Base-by-base conservation (phyloP, 2,888 invertebrate species). In the Tridacna gigas region DNA sequence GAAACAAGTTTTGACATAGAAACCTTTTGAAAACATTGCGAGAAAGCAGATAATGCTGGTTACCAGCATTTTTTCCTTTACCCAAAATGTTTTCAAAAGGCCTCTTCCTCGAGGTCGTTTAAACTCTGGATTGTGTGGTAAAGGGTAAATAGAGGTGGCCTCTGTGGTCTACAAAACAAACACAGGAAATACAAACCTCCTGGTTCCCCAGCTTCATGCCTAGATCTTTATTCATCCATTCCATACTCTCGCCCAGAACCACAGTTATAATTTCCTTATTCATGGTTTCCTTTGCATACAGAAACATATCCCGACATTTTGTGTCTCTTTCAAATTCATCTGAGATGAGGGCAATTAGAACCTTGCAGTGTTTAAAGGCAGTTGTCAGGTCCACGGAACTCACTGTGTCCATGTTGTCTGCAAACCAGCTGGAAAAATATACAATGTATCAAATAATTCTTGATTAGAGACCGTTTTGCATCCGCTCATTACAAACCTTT, bases 271-370 rank as follows among this genome's bases (percentile, higher is more conserved):
- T 88, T 7, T 90, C 90, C 78, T 94, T 93, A 74, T 89, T 89
- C 81, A 94, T 89, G 11, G 81, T 90, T 79, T 93, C 92, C 83
- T 89, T 91, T 13, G 92, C 90, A 83, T 92, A 92, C 48, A 90
- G 76, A 74, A 94, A 91, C 84, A 92, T 84, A 76, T 91, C 86
- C 22, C 90, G 86, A 77, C 93, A 93, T 74, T 88, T 89, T 11
- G 88, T 80, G 77, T 93, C 91, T n/a, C 82, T 75, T 77, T 93
- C 93, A 91, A 94, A 94, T 73, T 91, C 91, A 83, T 93, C 91
- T 0, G 94, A 94, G 25, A 94, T 79, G 37, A 93, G 89, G 0
- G 91, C 91, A 0, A 94, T 84, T 37, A 93, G 86, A 20, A 94
- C 92, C 91, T 93, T 93, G 77, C 91, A 91, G 77, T 92, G 93